Evolutionary conservation across 2,113 vertebrate species (phyloP), one percentile per base, ranked within the genome.

Genomic region (Scolopax mira): DNA sequence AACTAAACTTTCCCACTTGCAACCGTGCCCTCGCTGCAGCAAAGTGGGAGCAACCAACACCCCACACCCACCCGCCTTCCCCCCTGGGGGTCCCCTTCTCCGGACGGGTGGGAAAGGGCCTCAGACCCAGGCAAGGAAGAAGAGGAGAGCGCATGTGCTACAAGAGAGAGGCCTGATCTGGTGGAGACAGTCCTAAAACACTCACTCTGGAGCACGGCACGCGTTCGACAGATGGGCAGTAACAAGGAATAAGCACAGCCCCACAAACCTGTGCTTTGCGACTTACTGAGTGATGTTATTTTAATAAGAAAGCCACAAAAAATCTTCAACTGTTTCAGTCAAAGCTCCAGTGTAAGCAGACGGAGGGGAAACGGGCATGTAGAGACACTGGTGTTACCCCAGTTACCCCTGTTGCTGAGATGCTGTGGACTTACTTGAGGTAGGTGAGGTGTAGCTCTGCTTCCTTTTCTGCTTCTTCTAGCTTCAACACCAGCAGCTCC

Each of bases 401-500:
- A 48, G 48, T 23, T 23, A 48, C 48, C 13, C 25, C 30, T 18
- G 0, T 1, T 33, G 28, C 55, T 3, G 44, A 39, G 42, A 27
- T 3, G 0, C 3, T 77, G 6, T 4, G 3, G 13, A 92, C 98
- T 97, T 74, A 98, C 98, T 98, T 98, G 96, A 99, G 97, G 51
- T 96, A 96, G 92, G 90, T 98, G 93, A 99, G 98, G 89, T 99
- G 99, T 27, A 98, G 95, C 88, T 99, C 98, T 14, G 99, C 99
- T 96, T 99, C 98, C 33, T 97, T 98, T 18, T 98, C 97, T 83
- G 99, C 99, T 95, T 98, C 98, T 71, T 99, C 98, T 18, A 99
- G 96, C 85, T 97, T 98, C 80, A 98, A 89, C 64, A 99, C 98
- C 81, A 98, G 97, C 62, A 98, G 95, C 49, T 99, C 98, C 85